Percentiles rank a stretch among this genome's conserved stretches.
phyloP scores from a whole-genome alignment of 2,113 vertebrate species.

The Cnemophilus loriae region DNA sequence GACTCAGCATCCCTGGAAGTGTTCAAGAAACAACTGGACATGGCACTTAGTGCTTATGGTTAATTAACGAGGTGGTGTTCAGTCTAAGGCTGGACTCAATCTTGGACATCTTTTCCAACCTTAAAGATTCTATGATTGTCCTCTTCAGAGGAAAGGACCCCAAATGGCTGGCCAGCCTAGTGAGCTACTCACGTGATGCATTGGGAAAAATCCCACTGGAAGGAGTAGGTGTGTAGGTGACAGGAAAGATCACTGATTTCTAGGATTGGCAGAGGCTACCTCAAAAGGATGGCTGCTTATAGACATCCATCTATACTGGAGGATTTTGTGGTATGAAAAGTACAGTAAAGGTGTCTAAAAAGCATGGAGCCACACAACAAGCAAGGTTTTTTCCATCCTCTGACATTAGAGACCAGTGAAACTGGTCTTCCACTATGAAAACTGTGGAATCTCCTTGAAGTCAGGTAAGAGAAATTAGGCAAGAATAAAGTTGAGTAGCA shows the following conservation, averaged over 20 bases:
- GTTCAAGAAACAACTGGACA: not conserved
- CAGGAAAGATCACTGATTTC: not conserved
- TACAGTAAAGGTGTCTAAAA: not conserved
- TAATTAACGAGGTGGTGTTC: not conserved
- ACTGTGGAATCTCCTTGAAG: not conserved
- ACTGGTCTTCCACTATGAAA: not conserved
- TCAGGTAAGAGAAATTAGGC: not conserved
- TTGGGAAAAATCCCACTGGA: not conserved
- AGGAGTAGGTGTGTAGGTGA: not conserved
- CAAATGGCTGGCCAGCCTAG: not conserved
- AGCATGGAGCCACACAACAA: not conserved
- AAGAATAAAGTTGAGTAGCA: not conserved
- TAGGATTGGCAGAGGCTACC: not conserved
- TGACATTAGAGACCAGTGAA: not conserved
- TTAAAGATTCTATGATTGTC: not conserved
- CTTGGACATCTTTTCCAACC: not conserved
- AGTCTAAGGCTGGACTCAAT: not conserved
- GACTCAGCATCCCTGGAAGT: not conserved
- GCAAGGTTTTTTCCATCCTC: not conserved
- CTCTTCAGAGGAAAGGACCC: not conserved
- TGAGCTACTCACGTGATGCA: not conserved
- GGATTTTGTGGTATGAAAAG: not conserved
- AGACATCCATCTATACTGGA: not conserved
- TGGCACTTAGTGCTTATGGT: not conserved
- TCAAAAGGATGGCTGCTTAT: not conserved